A percentile compares a stretch with the other conserved stretches of the same genome.
Conservation (phyloP, 1,140 invertebrate species). For the Dysdera silvatica region DNA sequence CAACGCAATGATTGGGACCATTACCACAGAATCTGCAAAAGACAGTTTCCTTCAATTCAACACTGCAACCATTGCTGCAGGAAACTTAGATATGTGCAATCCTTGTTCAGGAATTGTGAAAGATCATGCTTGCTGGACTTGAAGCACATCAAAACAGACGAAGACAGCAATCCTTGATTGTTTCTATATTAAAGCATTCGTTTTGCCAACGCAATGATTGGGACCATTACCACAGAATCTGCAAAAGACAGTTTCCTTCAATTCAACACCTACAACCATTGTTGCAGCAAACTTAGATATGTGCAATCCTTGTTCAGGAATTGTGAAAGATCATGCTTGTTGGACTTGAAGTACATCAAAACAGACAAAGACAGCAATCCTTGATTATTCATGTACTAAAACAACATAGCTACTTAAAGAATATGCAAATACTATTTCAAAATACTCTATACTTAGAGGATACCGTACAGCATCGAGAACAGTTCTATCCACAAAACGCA, state of each 20-base stretch:
- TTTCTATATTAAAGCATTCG: too few relatives aligned
- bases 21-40: constrained; percentile 58
- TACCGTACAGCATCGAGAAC: too few relatives aligned
- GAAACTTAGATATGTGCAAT: neutral
- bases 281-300: neutral
- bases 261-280: constrained; percentile 2
- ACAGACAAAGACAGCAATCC: too few relatives aligned
- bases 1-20: constrained; percentile 94
- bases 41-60: constrained; percentile 7
- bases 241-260: constrained; percentile 36
- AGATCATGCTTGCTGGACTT: constrained; percentile 5
- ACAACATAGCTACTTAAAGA: too few relatives aligned
- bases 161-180: too few relatives aligned
- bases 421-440: too few relatives aligned
- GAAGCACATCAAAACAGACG: constrained; percentile 22
- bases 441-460: too few relatives aligned
- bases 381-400: too few relatives aligned
- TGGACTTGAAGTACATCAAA: constrained; percentile 24
- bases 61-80: constrained; percentile 4
- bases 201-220: constrained; percentile 97
- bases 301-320: constrained; percentile 11
- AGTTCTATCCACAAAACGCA: too few relatives aligned
- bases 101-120: constrained; percentile 9
- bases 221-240: constrained; percentile 66
- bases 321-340: neutral